A percentile compares a stretch with the other conserved stretches of the same genome.
Conservation (phyloP, 2,113 vertebrate species). For the Neogale vison region DNA sequence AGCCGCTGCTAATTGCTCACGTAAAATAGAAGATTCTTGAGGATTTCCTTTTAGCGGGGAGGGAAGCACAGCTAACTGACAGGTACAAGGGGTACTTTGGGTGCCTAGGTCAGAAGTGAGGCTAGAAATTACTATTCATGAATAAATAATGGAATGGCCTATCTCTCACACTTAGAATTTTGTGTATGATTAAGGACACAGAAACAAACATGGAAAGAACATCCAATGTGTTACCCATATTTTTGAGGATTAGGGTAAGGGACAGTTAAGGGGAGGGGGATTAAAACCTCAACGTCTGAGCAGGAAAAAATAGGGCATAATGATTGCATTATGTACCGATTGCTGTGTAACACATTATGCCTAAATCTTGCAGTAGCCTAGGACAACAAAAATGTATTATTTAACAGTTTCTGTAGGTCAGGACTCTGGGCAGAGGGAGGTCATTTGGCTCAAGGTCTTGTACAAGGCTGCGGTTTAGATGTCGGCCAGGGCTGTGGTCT, state of each 20-base stretch:
- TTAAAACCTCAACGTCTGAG: neutral
- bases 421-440: neutral
- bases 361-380: neutral
- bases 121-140: neutral
- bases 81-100: neutral
- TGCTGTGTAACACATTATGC: neutral
- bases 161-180: neutral
- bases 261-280: neutral
- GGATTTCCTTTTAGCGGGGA: neutral
- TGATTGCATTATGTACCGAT: neutral
- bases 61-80: neutral
- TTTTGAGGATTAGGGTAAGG: neutral
- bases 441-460: neutral
- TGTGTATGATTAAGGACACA: neutral
- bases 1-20: neutral
- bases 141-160: neutral
- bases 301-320: neutral
- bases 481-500: neutral
- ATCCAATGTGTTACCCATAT: neutral
- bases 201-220: neutral
- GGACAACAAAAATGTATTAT: neutral
- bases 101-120: neutral
- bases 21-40: neutral
- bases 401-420: neutral
- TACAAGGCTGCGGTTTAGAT: neutral